These are phyloP conservation scores for Ancistrus triradiatus DNA, from an alignment of 2,113 vertebrate genomes.

Conservation along the genomic window DNA sequence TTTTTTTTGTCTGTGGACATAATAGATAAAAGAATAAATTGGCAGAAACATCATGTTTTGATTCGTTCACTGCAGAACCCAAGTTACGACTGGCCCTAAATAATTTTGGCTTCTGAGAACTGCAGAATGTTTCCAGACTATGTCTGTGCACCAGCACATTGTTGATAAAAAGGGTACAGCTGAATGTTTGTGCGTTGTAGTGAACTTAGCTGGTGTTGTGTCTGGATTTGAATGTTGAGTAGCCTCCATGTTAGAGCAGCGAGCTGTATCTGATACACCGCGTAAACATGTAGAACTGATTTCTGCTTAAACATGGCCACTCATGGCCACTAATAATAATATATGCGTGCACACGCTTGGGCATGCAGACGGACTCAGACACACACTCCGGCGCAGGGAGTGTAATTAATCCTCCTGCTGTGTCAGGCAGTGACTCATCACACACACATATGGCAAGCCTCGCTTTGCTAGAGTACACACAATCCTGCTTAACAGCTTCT, in stretches of 20 bases:
- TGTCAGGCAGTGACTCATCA: slow-evolving; percentile 52
- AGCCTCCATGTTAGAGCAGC: no score
- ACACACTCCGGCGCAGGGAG: slow-evolving; percentile 23
- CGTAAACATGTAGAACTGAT: slow-evolving; percentile 11
- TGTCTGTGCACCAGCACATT: no score
- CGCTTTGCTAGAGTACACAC: slow-evolving; percentile 46
- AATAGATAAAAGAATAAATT: no score
- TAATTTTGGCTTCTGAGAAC: no score
- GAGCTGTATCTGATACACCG: not conserved
- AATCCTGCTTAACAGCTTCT: slow-evolving; percentile 31
- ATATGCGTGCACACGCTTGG: slow-evolving; percentile 9
- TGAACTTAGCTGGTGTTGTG: slow-evolving; percentile 5
- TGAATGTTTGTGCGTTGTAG: no score
- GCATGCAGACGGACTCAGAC: slow-evolving; percentile 10
- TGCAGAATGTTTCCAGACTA: no score
- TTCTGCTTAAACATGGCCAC: slow-evolving; percentile 40
- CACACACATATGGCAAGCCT: slow-evolving; percentile 40
- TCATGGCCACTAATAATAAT: slow-evolving; percentile 21
- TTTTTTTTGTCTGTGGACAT: no score
- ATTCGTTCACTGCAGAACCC: no score
- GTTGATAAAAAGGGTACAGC: no score
- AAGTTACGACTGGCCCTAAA: no score
- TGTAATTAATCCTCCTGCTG: slow-evolving; percentile 49
- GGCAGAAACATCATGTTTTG: no score
- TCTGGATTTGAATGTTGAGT: not conserved